Conservation (phyloP, 2,797 vertebrate species). For the Aulostomus chinensis region DNA sequence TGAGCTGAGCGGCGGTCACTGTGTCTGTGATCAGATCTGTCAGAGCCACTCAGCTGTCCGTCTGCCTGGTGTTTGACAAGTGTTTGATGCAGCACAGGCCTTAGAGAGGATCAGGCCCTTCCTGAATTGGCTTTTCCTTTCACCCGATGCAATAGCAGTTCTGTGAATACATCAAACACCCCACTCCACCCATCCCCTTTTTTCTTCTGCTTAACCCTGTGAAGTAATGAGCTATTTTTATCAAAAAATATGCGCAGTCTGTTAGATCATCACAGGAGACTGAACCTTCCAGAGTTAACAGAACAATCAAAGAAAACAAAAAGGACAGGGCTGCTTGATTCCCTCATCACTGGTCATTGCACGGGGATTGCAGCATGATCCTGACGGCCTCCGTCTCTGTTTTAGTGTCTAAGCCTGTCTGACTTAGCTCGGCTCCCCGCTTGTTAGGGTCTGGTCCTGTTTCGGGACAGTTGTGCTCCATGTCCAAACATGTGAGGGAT, state of each 20-base stretch:
- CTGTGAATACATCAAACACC: slow-evolving; percentile 65
- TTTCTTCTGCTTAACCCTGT: slow-evolving; percentile 41
- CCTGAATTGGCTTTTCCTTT: slow-evolving; percentile 68
- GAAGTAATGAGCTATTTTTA: slow-evolving; percentile 71
- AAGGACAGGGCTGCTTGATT: slow-evolving; percentile 51
- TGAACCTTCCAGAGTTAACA: slow-evolving; percentile 57
- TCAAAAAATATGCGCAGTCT: slow-evolving; percentile 53
- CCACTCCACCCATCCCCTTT: background rate
- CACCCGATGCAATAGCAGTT: slow-evolving; percentile 61
- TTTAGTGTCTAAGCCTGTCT: slow-evolving; percentile 71
- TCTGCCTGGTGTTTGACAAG: slow-evolving; percentile 69
- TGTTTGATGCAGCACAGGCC: slow-evolving; percentile 74
- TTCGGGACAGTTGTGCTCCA: slow-evolving; percentile 69
- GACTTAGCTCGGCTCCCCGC: slow-evolving; percentile 71
- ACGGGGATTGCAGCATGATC: slow-evolving; percentile 69
- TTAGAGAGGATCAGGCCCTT: slow-evolving; percentile 73
- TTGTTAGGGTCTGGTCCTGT: slow-evolving; percentile 65
- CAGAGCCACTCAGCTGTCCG: slow-evolving; percentile 76
- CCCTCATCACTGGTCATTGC: slow-evolving; percentile 66
- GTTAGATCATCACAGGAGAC: slow-evolving; percentile 52
- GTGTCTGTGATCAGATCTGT: slow-evolving; percentile 70
- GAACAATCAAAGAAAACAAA: slow-evolving; percentile 70
- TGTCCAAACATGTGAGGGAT: slow-evolving; percentile 76
- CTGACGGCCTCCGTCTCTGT: slow-evolving; percentile 66
- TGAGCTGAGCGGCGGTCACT: slow-evolving; percentile 48